phyloP scores from a whole-genome alignment of 2,113 vertebrate species.

The Oncorhynchus kisutch region DNA sequence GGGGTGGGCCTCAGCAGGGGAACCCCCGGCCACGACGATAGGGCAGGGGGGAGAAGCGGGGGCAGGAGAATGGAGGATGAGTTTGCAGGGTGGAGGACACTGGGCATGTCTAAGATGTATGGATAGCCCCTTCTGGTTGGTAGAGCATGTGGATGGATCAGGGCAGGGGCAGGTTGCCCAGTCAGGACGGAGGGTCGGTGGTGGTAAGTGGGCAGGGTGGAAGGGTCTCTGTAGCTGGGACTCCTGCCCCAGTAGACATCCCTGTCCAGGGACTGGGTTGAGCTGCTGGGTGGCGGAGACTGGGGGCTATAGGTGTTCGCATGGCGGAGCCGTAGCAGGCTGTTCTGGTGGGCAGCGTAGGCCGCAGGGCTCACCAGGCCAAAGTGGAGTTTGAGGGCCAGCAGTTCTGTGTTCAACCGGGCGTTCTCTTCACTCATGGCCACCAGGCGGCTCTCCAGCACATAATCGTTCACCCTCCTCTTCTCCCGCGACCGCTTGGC shows the following conservation, averaged over 20 bases:
- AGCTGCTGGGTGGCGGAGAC: neutral
- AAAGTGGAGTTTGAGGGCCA: constrained; percentile 75
- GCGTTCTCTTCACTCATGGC: constrained; percentile 83
- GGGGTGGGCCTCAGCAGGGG: constrained; percentile 36
- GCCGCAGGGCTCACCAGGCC: constrained; percentile 63
- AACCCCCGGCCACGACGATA: constrained; percentile 25
- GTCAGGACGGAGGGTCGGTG: neutral
- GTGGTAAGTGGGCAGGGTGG: constrained; percentile 24
- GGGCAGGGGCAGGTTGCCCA: constrained; percentile 37
- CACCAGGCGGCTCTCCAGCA: constrained; percentile 77
- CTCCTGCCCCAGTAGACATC: constrained; percentile 52
- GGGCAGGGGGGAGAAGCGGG: constrained; percentile 46
- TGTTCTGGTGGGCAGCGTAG: constrained; percentile 49
- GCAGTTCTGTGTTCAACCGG: constrained; percentile 78
- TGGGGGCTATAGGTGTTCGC: constrained; percentile 32
- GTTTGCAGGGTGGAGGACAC: constrained; percentile 39
- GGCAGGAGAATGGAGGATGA: constrained; percentile 50
- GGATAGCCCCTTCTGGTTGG: constrained; percentile 62
- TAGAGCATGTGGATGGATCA: constrained; percentile 58
- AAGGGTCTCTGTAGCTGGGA: constrained; percentile 12
- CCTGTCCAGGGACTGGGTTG: constrained; percentile 31
- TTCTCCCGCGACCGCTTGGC: constrained; percentile 91
- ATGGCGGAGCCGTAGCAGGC: constrained; percentile 44
- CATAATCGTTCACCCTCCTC: constrained; percentile 76
- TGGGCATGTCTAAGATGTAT: constrained; percentile 51